Evolutionary conservation across 2,888 invertebrate genomes (phyloP).

Genomic region (Aproaerema taeniolella): DNA sequence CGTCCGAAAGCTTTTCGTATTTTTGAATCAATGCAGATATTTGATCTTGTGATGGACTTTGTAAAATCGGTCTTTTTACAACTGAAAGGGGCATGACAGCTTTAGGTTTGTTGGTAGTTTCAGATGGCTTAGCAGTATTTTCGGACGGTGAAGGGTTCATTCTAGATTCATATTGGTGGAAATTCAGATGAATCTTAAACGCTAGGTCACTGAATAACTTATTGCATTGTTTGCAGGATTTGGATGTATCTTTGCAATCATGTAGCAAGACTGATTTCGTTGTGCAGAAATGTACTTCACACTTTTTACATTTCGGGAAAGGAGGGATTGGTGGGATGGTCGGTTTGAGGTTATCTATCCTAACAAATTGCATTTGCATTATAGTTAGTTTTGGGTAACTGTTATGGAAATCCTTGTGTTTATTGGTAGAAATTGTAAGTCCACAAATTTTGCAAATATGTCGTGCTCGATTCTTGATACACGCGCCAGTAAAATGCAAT

Average conservation of each 20-base stretch:
- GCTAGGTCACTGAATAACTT: slow-evolving; percentile 30
- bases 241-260: slow-evolving; percentile 23
- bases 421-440: slow-evolving; percentile 18
- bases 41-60: too few species aligned
- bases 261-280: slow-evolving; percentile 13
- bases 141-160: neutral
- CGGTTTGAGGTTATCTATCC: slow-evolving; percentile 17
- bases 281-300: slow-evolving; percentile 30
- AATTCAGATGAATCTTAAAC: slow-evolving; percentile 30
- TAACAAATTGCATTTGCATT: slow-evolving; percentile 27
- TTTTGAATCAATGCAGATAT: too few species aligned
- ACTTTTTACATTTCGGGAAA: slow-evolving; percentile 28
- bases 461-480: too few species aligned
- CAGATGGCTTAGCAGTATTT: neutral
- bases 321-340: slow-evolving; percentile 28
- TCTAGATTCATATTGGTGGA: slow-evolving; percentile 27
- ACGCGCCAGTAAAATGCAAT: too few species aligned
- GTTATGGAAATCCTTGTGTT: slow-evolving; percentile 22
- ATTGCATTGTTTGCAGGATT: slow-evolving; percentile 29
- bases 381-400: slow-evolving; percentile 21
- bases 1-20: slow-evolving; percentile 35
- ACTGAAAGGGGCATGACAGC: too few species aligned
- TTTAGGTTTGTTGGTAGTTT: slow-evolving; percentile 22
- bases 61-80: too few species aligned
- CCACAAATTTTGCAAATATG: slow-evolving; percentile 38